A percentile compares a stretch with the other conserved stretches of the same genome.
Evolutionary conservation across 1,140 invertebrate species (phyloP).

Genomic region (Drosophila truncata): DNA sequence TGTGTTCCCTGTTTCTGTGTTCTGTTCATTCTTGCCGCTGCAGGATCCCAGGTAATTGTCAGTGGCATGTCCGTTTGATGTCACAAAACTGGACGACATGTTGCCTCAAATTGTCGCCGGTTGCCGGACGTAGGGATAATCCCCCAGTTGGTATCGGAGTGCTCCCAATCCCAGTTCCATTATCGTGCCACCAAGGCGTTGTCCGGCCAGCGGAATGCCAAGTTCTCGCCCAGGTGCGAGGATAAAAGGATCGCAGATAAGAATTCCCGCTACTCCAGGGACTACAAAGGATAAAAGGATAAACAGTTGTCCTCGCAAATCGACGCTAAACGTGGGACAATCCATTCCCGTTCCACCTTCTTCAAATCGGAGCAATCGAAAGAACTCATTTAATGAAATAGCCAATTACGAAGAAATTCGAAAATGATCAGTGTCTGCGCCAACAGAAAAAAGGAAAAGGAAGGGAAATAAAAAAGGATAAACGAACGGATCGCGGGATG

Average conservation of each 20-base stretch:
- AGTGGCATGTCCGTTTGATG: slow-evolving; percentile 80
- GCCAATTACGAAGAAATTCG: slow-evolving; percentile 68
- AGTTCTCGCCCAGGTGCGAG: slow-evolving; percentile 42
- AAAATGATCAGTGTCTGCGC: slow-evolving; percentile 69
- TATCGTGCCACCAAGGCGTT: slow-evolving; percentile 62
- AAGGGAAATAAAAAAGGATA: slow-evolving; percentile 44
- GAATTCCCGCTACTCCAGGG: neutral
- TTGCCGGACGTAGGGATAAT: slow-evolving; percentile 31
- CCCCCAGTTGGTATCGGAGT: slow-evolving; percentile 25
- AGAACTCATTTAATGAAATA: slow-evolving; percentile 74
- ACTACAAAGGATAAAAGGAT: slow-evolving; percentile 24
- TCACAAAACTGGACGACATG: slow-evolving; percentile 62
- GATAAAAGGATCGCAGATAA: slow-evolving; percentile 16
- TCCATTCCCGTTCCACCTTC: neutral
- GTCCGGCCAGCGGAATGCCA: slow-evolving; percentile 59
- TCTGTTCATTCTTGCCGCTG: slow-evolving; percentile 19
- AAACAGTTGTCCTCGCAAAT: slow-evolving; percentile 43
- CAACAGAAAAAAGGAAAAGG: neutral
- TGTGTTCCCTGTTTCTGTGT: neutral
- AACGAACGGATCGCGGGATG: slow-evolving; percentile 55
- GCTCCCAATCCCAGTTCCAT: slow-evolving; percentile 48
- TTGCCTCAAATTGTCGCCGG: slow-evolving; percentile 55
- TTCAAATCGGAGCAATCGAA: slow-evolving; percentile 45
- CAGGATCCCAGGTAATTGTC: slow-evolving; percentile 68
- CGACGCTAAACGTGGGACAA: slow-evolving; percentile 29